Evolutionary conservation across 2,797 vertebrate genomes (phyloP).

Genomic region (Sarcophilus harrisii): DNA sequence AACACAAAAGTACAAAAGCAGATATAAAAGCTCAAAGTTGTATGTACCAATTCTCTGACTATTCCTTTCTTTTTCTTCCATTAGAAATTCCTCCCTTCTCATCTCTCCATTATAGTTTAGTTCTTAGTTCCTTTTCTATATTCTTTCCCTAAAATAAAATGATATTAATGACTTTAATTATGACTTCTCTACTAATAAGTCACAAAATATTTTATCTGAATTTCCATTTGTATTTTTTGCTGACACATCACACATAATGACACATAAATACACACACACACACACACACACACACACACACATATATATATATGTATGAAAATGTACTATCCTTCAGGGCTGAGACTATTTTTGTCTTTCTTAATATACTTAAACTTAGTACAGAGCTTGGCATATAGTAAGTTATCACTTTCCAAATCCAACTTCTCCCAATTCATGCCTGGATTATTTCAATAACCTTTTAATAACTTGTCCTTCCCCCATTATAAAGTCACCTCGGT

Average conservation of each 20-base stretch:
- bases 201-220: neutral
- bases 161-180: neutral
- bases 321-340: neutral
- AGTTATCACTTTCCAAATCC: neutral
- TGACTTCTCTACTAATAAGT: neutral
- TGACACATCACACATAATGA: neutral
- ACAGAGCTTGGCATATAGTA: neutral
- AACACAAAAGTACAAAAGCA: neutral
- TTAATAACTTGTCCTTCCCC: neutral
- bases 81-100: neutral
- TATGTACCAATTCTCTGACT: neutral
- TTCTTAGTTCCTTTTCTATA: neutral
- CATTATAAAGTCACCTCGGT: neutral
- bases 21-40: neutral
- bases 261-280: too few species aligned
- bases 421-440: neutral
- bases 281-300: neutral
- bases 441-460: neutral
- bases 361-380: neutral
- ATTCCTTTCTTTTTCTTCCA: neutral
- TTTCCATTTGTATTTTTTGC: neutral
- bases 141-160: neutral
- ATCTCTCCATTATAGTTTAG: neutral
- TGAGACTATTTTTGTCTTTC: neutral
- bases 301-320: neutral